A percentile compares a stretch with the other conserved stretches of the same genome.
These are phyloP conservation scores for Sepioteuthis lessoniana DNA, from an alignment of 2,888 invertebrate genomes.

Conservation along the genomic window DNA sequence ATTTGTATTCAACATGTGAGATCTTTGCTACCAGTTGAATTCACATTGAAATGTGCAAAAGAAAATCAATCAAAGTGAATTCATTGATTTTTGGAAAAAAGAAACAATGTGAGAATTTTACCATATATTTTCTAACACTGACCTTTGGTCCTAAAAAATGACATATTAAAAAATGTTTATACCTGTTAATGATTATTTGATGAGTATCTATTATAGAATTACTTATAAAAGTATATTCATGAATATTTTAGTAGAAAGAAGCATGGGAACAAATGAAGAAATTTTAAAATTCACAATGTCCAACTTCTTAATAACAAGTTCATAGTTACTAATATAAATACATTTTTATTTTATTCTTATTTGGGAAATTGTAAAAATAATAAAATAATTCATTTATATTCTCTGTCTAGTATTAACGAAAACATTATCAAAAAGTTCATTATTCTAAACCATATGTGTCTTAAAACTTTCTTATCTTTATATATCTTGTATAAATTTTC, in stretches of 20 bases:
- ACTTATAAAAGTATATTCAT: background rate
- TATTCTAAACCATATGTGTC: background rate
- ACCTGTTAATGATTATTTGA: background rate
- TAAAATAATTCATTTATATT: background rate
- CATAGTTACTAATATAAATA: background rate
- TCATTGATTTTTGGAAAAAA: background rate
- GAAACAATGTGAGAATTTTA: background rate
- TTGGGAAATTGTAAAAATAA: background rate
- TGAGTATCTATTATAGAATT: background rate
- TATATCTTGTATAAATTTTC: too few species aligned
- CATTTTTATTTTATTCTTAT: background rate
- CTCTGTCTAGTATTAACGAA: background rate
- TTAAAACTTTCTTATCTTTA: background rate
- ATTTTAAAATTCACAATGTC: background rate
- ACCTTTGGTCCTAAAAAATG: background rate
- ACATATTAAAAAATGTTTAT: background rate
- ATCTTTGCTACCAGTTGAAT: background rate
- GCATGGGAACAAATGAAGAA: background rate
- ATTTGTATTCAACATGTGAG: background rate
- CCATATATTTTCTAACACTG: background rate
- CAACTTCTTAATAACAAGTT: background rate
- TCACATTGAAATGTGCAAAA: background rate
- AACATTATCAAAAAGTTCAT: background rate
- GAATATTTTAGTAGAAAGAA: background rate
- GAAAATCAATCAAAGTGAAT: background rate